phyloP scores from a whole-genome alignment of 2,888 invertebrate genomes.

The Andrena hattorfiana region DNA sequence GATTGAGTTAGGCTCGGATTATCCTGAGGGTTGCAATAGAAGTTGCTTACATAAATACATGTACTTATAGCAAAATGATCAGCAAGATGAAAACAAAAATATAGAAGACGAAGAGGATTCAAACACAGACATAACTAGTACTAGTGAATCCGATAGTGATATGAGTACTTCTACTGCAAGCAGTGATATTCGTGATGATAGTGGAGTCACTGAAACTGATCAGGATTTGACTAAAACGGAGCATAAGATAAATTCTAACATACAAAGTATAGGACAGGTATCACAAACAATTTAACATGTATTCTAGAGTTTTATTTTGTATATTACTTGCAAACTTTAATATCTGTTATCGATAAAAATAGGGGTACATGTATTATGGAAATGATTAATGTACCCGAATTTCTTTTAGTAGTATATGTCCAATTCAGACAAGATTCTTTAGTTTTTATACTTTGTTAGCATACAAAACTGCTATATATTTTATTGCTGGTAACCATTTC shows the following conservation, averaged over 20 bases:
- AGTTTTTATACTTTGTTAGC: slow-evolving; percentile 34
- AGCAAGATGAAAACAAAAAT: slow-evolving; percentile 66
- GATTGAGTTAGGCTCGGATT: slow-evolving; percentile 47
- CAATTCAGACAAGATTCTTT: slow-evolving; percentile 10
- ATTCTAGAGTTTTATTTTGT: slow-evolving; percentile 53
- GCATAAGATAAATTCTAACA: slow-evolving; percentile 59
- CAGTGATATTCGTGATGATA: slow-evolving; percentile 51
- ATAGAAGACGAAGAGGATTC: slow-evolving; percentile 67
- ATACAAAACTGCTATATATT: slow-evolving; percentile 33
- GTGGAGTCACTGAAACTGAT: slow-evolving; percentile 53
- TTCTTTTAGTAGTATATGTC: slow-evolving; percentile 23
- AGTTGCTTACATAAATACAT: slow-evolving; percentile 67
- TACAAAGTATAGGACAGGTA: slow-evolving; percentile 72
- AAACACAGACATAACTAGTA: slow-evolving; percentile 48
- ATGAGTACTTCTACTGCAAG: slow-evolving; percentile 47
- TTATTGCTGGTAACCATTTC: slow-evolving; percentile 16
- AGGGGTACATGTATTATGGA: slow-evolving; percentile 21
- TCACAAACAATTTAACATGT: slow-evolving; percentile 70
- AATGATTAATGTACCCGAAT: slow-evolving; percentile 24
- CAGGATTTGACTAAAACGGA: slow-evolving; percentile 59
- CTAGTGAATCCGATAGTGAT: slow-evolving; percentile 62
- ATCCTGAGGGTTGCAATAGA: slow-evolving; percentile 38
- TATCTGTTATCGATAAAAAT: slow-evolving; percentile 15
- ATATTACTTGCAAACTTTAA: slow-evolving; percentile 39
- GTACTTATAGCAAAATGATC: slow-evolving; percentile 77